phyloP scores from a whole-genome alignment of 2,888 invertebrate genomes.

The Laothoe populi region DNA sequence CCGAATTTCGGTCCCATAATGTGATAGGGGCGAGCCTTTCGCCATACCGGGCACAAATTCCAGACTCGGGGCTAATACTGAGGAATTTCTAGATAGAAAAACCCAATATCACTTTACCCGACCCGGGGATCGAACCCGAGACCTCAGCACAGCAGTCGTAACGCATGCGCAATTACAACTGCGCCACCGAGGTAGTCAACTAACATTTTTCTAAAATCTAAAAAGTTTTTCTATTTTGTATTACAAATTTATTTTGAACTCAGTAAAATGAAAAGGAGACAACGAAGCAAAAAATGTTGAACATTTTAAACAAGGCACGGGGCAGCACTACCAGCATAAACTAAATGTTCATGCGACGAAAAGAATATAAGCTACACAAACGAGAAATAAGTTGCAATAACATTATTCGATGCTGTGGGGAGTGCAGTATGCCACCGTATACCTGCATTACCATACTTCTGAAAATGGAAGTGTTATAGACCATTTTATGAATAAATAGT shows the following conservation, averaged over 20 bases:
- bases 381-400: constrained; percentile 49
- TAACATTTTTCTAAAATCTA: not conserved
- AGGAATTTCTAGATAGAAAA: too few species aligned
- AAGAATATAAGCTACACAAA: constrained; percentile 47
- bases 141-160: too few species aligned
- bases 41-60: too few species aligned
- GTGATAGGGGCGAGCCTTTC: too few species aligned
- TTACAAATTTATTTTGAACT: not conserved
- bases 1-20: too few species aligned
- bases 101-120: too few species aligned
- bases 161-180: too few species aligned
- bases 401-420: constrained; percentile 32
- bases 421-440: constrained; percentile 15
- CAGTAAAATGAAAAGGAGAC: not conserved
- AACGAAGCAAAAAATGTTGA: constrained; percentile 4
- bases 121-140: too few species aligned
- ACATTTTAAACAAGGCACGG: constrained; percentile 17
- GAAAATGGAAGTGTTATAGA: not conserved
- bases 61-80: too few species aligned
- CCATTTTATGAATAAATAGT: not conserved
- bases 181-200: too few species aligned
- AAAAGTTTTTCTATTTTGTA: not conserved
- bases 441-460: not conserved
- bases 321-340: constrained; percentile 34
- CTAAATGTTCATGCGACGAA: constrained; percentile 44